These are phyloP conservation scores for Nyleta sp. DNA, from an alignment of 2,888 invertebrate species.

Conservation along the genomic window DNA sequence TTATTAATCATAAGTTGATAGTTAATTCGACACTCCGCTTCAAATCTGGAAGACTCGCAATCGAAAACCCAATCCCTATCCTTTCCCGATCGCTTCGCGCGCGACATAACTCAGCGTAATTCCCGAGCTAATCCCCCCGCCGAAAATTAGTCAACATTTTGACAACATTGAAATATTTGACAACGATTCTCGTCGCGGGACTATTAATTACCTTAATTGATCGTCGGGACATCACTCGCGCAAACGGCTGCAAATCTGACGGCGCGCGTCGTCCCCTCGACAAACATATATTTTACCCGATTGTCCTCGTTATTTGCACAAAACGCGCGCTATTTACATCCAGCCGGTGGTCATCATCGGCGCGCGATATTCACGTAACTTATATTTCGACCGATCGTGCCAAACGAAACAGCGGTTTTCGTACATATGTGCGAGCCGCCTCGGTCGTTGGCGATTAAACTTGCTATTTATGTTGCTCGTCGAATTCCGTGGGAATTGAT, in stretches of 20 bases:
- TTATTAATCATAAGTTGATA: neutral
- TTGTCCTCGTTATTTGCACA: constrained; percentile 41
- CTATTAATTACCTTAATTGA: constrained; percentile 58
- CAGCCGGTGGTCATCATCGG: constrained; percentile 21
- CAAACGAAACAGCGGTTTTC: constrained; percentile 8
- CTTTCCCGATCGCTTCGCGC: neutral
- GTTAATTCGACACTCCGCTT: neutral
- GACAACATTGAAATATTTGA: constrained; percentile 59
- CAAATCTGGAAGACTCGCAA: neutral
- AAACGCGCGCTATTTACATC: constrained; percentile 39
- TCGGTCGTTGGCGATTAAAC: constrained; percentile 22
- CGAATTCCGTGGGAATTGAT: too few species aligned
- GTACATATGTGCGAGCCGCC: constrained; percentile 16
- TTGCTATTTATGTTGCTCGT: neutral
- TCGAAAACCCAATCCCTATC: neutral
- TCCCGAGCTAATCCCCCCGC: neutral
- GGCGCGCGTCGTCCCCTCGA: constrained; percentile 21
- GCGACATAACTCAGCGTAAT: constrained; percentile 13
- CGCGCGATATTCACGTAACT: constrained; percentile 28
- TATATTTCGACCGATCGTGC: constrained; percentile 18
- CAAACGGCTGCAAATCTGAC: constrained; percentile 30
- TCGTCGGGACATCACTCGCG: constrained; percentile 34
- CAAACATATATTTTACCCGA: constrained; percentile 48
- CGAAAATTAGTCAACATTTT: constrained; percentile 54
- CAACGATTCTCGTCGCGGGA: constrained; percentile 39